Percentiles rank a stretch among this genome's conserved stretches.
Evolutionary conservation across 2,888 invertebrate genomes (phyloP).

Genomic region (Slavum lentiscoides): DNA sequence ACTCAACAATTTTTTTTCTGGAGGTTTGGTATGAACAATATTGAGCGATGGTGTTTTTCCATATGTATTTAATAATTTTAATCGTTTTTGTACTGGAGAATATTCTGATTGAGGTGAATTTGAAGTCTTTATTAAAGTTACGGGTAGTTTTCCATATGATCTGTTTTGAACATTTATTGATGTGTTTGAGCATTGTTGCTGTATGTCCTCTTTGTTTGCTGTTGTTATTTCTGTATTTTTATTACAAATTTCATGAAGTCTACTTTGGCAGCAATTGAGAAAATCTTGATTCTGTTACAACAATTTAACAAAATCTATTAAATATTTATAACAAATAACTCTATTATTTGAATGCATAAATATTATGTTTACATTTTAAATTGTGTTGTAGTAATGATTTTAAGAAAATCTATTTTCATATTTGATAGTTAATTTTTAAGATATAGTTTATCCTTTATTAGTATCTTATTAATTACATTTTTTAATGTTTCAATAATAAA

Average conservation of each 20-base stretch:
- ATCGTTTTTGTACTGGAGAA: conserved; percentile 44
- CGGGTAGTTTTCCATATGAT: conserved; percentile 11
- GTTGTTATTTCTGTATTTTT: not conserved
- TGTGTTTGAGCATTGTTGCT: not conserved
- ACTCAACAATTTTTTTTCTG: conserved; percentile 34
- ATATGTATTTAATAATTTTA: conserved; percentile 39
- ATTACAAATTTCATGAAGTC: conserved; percentile 18
- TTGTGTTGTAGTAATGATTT: too few relatives aligned
- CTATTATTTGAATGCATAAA: too few relatives aligned
- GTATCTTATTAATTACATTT: too few relatives aligned
- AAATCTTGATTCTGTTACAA: conserved; percentile 30
- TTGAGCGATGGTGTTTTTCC: conserved; percentile 41
- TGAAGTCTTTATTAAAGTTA: not conserved
- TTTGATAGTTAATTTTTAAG: too few relatives aligned
- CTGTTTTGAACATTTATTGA: not conserved
- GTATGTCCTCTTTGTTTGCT: not conserved
- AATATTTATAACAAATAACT: not conserved
- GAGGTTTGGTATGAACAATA: conserved; percentile 43
- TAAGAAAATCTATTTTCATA: too few relatives aligned
- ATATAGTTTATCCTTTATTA: too few relatives aligned
- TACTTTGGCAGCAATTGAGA: conserved; percentile 24
- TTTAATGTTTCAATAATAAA: too few relatives aligned
- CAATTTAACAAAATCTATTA: too few relatives aligned
- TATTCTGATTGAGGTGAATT: conserved; percentile 18
- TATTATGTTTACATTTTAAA: too few relatives aligned